A percentile compares a stretch with the other conserved stretches of the same genome.
Evolutionary conservation across 2,113 vertebrate species (phyloP).

Genomic region (Hippolais icterina): DNA sequence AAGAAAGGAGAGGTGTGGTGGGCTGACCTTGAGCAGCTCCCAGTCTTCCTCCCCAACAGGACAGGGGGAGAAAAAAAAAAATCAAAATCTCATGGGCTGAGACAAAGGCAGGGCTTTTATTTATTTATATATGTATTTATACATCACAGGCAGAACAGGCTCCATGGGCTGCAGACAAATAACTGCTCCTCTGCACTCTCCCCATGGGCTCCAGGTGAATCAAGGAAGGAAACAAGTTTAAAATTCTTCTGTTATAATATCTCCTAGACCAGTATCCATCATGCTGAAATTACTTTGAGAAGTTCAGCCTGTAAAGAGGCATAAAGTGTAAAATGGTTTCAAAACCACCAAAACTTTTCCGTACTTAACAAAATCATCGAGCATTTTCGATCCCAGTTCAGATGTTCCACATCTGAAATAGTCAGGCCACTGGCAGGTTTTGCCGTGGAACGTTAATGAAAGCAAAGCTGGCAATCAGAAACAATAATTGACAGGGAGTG

Average conservation of each 20-base stretch:
- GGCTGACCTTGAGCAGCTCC: too few species aligned
- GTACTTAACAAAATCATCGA: background rate
- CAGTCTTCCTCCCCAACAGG: background rate
- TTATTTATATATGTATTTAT: background rate
- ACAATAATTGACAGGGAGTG: background rate
- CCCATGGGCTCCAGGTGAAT: too few species aligned
- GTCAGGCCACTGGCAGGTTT: background rate
- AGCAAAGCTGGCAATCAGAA: background rate
- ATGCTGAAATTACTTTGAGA: background rate
- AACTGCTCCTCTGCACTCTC: rapidly evolving
- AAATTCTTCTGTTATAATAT: background rate
- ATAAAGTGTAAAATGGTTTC: background rate
- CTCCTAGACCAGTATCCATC: background rate
- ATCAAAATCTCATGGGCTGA: background rate
- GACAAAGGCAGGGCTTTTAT: background rate
- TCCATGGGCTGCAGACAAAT: background rate
- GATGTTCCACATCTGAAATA: background rate
- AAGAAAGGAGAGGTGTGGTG: background rate
- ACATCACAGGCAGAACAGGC: too few species aligned
- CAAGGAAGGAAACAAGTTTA: background rate
- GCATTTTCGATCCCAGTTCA: background rate
- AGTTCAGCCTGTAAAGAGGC: background rate
- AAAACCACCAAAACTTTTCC: background rate
- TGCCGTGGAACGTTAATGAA: background rate
- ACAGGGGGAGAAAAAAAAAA: background rate